A percentile compares a stretch with the other conserved stretches of the same genome.
These are phyloP conservation scores for Macrosteles quadrilineatus DNA, from an alignment of 1,140 invertebrate species.

Conservation along the genomic window DNA sequence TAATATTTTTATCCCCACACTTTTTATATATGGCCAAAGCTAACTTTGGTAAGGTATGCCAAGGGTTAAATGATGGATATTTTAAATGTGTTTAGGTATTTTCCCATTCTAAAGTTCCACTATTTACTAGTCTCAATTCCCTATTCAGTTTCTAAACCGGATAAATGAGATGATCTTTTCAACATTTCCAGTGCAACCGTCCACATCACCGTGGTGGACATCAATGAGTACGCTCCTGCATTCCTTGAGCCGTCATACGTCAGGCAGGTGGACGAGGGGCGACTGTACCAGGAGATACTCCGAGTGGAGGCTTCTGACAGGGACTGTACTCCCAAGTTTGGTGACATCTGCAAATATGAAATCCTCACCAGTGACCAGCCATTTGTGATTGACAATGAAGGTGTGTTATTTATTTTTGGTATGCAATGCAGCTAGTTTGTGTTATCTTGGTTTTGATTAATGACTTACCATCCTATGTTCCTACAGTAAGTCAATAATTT, in stretches of 20 bases:
- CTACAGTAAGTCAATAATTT: too few species aligned
- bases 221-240: constrained; percentile 90
- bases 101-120: too few species aligned
- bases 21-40: too few species aligned
- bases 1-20: too few species aligned
- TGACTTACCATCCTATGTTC: too few species aligned
- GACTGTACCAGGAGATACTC: constrained; percentile 86
- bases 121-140: too few species aligned
- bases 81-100: too few species aligned
- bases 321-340: constrained; percentile 89
- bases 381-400: constrained; percentile 90
- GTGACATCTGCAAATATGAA: constrained; percentile 95
- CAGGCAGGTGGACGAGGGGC: constrained; percentile 87
- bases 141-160: too few species aligned
- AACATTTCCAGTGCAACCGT: constrained; percentile 75
- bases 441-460: background rate
- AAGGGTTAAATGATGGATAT: too few species aligned
- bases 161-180: too few species aligned
- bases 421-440: background rate
- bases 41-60: too few species aligned
- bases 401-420: too few species aligned
- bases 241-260: constrained; percentile 89
- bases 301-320: constrained; percentile 87
- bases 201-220: constrained; percentile 92
- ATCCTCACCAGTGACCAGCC: constrained; percentile 88